phyloP scores from a whole-genome alignment of 2,113 vertebrate species.

The Catharus minimus region DNA sequence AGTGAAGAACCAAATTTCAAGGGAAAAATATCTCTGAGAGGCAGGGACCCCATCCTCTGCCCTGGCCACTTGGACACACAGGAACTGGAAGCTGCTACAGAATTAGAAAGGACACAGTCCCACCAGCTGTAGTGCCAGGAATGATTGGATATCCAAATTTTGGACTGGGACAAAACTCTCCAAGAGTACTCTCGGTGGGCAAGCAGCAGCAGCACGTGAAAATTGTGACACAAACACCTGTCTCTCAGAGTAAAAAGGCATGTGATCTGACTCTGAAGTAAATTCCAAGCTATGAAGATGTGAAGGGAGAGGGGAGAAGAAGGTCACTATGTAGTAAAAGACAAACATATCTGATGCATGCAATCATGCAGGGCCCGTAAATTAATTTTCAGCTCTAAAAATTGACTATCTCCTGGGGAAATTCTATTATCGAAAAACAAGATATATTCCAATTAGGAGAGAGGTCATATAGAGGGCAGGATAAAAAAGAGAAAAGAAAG shows the following conservation, averaged over 20 bases:
- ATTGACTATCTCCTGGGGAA: conserved; percentile 61
- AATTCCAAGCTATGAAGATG: conserved; percentile 17
- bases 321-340: conserved; percentile 57
- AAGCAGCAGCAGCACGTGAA: neutral
- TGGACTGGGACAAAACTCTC: neutral
- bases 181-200: rapidly evolving
- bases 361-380: conserved; percentile 42
- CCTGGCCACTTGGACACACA: neutral
- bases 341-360: conserved; percentile 59
- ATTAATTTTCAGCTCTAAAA: conserved; percentile 70
- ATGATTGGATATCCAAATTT: neutral
- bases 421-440: conserved; percentile 70
- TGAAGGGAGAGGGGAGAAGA: conserved; percentile 37
- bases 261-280: neutral
- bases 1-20: neutral
- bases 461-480: conserved; percentile 48
- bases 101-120: neutral
- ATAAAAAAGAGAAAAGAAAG: conserved; percentile 27
- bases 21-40: neutral
- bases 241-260: neutral
- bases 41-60: rapidly evolving
- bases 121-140: neutral
- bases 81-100: neutral
- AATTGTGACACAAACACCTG: neutral
- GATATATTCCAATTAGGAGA: conserved; percentile 64